Evolutionary conservation across 2,797 vertebrate genomes (phyloP), one percentile per base, ranked within the genome.

Genomic region (Semotilus atromaculatus): DNA sequence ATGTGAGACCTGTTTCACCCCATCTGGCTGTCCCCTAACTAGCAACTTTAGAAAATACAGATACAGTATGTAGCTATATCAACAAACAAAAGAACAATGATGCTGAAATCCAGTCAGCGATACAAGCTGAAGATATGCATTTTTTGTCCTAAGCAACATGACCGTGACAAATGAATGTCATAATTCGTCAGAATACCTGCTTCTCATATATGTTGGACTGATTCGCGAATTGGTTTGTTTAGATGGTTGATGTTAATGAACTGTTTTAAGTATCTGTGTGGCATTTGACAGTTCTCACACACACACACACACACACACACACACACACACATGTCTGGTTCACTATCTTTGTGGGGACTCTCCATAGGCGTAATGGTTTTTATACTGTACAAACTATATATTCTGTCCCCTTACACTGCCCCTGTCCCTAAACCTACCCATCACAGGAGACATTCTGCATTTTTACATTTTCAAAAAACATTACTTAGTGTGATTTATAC

Each of bases 1-100:
- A 80, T 13, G 62, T 2, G 36, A 82, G 80, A 82, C 68, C 53
- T 3, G 6, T 40, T 78, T 70, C 64, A 31, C n/a, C n/a, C 13
- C 16, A 23, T 77, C 73, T 68, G 34, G 45, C 14, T 64, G 19
- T 36, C 23, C 58, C 55, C 26, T 74, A 62, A 74, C 55, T 16
- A 82, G 58, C 75, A 11, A 53, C 40, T 66, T 18, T 34, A 31
- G 14, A 13, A 16, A 19, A 66, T 53, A 70, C 53, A 60, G 18
- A 43, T 60, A 21, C 3, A 38, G 51, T 21, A 4, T 14, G n/a
- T 26, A 60, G 58, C n/a, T 23, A 43, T 23, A 81, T 16, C 10
- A 60, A 23, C 13, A 45, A 43, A 60, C 2, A 10, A 60, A 55
- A 75, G 73, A 36, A 26, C 7, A 40, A 55, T 6, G 11, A 55